These are phyloP conservation scores for Meghimatium bilineatum DNA, from an alignment of 2,888 invertebrate genomes.

Conservation along the genomic window DNA sequence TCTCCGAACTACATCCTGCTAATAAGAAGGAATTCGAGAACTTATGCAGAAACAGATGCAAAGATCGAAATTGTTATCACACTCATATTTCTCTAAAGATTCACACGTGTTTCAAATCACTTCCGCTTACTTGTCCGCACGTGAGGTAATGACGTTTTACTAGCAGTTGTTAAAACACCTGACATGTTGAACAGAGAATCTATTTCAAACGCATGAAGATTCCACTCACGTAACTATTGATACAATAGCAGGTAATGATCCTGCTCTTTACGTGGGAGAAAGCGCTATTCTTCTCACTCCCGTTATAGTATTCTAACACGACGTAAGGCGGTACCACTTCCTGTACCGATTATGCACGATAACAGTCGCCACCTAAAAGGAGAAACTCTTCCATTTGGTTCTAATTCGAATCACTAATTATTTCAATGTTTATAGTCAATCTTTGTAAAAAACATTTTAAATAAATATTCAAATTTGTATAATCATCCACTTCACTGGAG, in stretches of 20 bases:
- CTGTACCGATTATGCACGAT: slow-evolving; percentile 1
- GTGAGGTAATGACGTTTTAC: background rate
- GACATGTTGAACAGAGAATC: background rate
- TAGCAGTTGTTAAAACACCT: background rate
- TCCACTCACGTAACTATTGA: background rate
- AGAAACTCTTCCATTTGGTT: background rate
- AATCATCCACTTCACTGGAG: background rate
- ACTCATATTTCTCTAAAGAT: background rate
- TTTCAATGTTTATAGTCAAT: background rate
- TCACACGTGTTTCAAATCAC: background rate
- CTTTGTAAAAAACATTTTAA: background rate
- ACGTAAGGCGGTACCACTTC: background rate
- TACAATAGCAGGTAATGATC: background rate
- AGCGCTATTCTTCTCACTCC: background rate
- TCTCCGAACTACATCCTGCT: too few species aligned
- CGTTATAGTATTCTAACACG: background rate
- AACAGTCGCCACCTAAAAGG: background rate
- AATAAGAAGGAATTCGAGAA: too few species aligned
- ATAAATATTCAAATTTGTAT: background rate
- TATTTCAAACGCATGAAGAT: background rate
- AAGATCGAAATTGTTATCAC: background rate
- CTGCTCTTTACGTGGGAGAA: background rate
- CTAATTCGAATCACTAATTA: background rate
- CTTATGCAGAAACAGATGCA: too few species aligned
- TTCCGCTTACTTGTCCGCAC: background rate